Evolutionary conservation across 2,888 invertebrate genomes (phyloP), one percentile per base, ranked within the genome.

Genomic region (Brenthis daphne): DNA sequence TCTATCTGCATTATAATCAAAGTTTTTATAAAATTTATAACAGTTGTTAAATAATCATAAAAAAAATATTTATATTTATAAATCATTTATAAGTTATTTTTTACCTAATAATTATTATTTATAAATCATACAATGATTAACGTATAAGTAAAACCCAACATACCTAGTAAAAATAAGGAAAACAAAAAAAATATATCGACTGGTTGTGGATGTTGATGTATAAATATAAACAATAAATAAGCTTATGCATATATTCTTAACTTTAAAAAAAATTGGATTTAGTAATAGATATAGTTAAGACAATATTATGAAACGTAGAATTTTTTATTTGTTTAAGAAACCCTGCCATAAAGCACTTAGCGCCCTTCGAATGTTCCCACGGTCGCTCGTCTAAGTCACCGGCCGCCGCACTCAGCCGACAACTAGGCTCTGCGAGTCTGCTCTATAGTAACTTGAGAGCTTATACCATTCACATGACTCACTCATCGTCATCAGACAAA

Each of bases 281-380:
- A 29, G 4, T 58, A 47, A 47, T 3, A 16, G 20, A 20, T 6
- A 20, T 24, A 58, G 11, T n/a, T 54, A 1, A 54, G 6, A 54
- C 29, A 50, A 60, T n/a, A 2, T 16, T 50, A 8, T n/a, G 43
- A 50, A 24, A 50, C n/a, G 16, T 12, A 14, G 16, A 47, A 51
- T 6, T 65, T n/a, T 56, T 4, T 57, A 60, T 63, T 58, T 69
- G 50, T 65, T 67, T 70, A 65, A 65, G 43, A 67, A 37, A 60
- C 54, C 58, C 65, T 56, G 20, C 56, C 37, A 54, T 68, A 68
- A 50, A 61, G 57, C 63, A 70, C 64, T 57, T 48, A 67, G 51
- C 33, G 29, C 64, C 63, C 51, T 55, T 55, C 57, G 12, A 48
- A 47, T 16, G 55, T 69, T 73, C 73, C 65, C 72, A 73, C 73